Conservation (phyloP, 2,888 invertebrate genomes). For the Himalopsyche kuldschensis region DNA sequence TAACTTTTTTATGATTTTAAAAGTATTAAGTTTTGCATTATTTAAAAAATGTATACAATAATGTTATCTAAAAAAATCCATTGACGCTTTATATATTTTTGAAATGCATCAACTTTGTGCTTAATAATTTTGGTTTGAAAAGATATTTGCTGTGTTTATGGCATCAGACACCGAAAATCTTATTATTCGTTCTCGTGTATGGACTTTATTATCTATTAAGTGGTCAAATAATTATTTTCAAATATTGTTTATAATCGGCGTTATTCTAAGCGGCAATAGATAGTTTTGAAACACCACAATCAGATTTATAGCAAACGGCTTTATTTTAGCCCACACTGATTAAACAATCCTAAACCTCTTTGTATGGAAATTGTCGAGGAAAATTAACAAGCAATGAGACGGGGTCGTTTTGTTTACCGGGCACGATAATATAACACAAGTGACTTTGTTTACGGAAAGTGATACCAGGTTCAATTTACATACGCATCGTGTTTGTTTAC, state of each 20-base stretch:
- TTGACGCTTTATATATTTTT: too few relatives aligned
- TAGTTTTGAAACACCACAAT: background rate
- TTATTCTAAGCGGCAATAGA: background rate
- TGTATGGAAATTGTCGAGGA: slow-evolving; percentile 17
- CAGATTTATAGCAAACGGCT: background rate
- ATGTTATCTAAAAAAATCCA: too few relatives aligned
- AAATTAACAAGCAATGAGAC: slow-evolving; percentile 20
- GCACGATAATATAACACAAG: background rate
- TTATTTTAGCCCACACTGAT: background rate
- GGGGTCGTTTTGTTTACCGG: slow-evolving; percentile 8
- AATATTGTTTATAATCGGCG: background rate
- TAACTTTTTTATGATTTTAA: too few relatives aligned
- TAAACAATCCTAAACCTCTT: slow-evolving; percentile 8
- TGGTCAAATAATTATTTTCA: too few relatives aligned
- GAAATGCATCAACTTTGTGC: too few relatives aligned
- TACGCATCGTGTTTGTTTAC: background rate
- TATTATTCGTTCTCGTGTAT: too few relatives aligned
- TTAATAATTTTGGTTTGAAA: too few relatives aligned
- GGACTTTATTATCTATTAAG: too few relatives aligned
- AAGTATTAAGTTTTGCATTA: too few relatives aligned
- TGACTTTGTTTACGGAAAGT: background rate
- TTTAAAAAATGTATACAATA: too few relatives aligned
- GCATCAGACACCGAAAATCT: too few relatives aligned
- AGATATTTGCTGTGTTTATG: too few relatives aligned
- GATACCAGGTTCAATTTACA: background rate